Base-by-base conservation (phyloP, 2,888 invertebrate species). In the Eumacrocentrus americanus region DNA sequence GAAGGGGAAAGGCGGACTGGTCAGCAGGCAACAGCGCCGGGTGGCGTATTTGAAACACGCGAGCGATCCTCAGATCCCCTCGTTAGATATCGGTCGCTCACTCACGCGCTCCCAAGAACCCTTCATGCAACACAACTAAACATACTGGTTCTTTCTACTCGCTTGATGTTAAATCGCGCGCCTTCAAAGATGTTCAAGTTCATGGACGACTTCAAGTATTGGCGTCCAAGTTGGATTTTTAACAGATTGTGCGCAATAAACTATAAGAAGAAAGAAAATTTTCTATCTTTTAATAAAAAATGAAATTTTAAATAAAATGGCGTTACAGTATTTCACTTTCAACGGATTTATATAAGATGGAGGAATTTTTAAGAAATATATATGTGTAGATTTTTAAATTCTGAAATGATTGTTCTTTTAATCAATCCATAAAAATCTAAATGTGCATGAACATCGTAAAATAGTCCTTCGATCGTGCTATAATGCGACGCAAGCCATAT, bases 21-120 rank as follows among this genome's bases (percentile, higher is more conserved):
- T 59, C 59, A 59, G 65, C 52, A 61, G 59, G 63, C 61, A 48
- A 61, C 55, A 61, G 55, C 61, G 74, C 76, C 72, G 75, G 74
- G 72, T 73, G 71, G 74, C 70, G 70, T 65, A 74, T 70, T 77
- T 70, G 75, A 75, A 79, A 79, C 80, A 80, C 80, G 80, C 80
- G 78, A 80, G 71, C 79, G 78, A 79, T 79, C 78, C 78, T 78
- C 79, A 75, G 80, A 80, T 80, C 80, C 80, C 80, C 80, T 78
- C 74, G 72, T 71, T 74, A 79, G 80, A 80, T 80, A 80, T 78
- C 78, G 76, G 78, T 73, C 78, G 75, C 77, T 78, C 79, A 76
- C 80, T 79, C 78, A 80, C 79, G 80, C 79, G 78, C 70, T 70
- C 71, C 50, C 54, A 67, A 71, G 35, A 56, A 47, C 74, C 75